Conservation (phyloP, 2,113 vertebrate species). For the Copsychus sechellarum region DNA sequence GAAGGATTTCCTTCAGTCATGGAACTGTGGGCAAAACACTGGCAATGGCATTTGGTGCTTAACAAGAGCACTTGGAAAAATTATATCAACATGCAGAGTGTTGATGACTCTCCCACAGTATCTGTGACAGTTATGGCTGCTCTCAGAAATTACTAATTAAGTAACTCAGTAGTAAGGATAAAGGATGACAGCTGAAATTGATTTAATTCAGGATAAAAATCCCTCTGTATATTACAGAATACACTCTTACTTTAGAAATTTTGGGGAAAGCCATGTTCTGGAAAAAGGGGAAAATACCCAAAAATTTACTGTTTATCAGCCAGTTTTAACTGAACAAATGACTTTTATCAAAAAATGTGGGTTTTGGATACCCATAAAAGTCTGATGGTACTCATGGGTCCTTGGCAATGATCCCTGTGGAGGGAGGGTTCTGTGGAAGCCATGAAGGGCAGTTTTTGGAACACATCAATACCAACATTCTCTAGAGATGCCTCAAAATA, state of each 20-base stretch:
- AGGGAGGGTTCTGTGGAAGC: not conserved
- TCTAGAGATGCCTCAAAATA: not conserved
- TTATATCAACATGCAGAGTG: not conserved
- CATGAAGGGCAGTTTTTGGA: not conserved
- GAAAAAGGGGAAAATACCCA: not conserved
- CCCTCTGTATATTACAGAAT: not conserved
- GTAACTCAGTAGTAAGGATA: not conserved
- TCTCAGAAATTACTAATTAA: slow-evolving; percentile 21
- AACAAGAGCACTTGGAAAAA: not conserved
- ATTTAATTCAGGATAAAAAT: not conserved
- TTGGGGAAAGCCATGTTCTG: not conserved
- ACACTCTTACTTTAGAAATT: not conserved
- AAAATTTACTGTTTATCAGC: not conserved
- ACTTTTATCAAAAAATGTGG: not conserved
- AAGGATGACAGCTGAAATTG: not conserved
- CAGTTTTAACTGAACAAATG: not conserved
- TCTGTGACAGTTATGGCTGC: not conserved
- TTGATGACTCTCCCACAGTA: not conserved
- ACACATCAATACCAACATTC: not conserved
- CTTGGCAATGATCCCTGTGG: not conserved
- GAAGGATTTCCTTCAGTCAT: not conserved
- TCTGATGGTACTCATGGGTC: not conserved
- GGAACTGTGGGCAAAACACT: slow-evolving; percentile 15
- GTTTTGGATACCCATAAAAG: not conserved
- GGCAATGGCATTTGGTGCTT: not conserved